Percentiles rank a stretch among this genome's conserved stretches.
Evolutionary conservation across 2,888 invertebrate genomes (phyloP).

Genomic region (Sphaeridia pumilis): DNA sequence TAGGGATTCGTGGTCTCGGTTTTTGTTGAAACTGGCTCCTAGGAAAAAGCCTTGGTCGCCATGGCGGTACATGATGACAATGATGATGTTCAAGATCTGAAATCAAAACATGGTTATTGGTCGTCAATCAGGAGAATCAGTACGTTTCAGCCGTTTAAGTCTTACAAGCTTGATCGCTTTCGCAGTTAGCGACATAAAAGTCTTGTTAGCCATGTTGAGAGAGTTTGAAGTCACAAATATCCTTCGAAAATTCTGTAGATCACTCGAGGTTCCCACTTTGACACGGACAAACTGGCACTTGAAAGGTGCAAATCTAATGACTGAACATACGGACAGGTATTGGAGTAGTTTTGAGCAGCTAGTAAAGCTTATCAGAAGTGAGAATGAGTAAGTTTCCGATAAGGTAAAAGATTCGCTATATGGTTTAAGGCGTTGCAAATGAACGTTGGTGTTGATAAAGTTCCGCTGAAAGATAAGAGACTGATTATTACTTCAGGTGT

Average conservation of each 20-base stretch:
- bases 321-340: too few species aligned
- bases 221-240: background rate
- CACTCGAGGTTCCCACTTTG: background rate
- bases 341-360: too few species aligned
- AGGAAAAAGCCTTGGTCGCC: constrained; percentile 72
- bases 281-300: too few species aligned
- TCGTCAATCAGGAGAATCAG: background rate
- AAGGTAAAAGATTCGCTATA: too few species aligned
- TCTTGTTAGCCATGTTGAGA: background rate
- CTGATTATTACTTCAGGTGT: too few species aligned
- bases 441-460: too few species aligned
- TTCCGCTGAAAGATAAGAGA: too few species aligned
- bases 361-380: too few species aligned
- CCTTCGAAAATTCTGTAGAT: background rate
- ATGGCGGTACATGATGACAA: constrained; percentile 66
- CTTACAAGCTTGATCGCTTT: background rate
- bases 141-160: background rate
- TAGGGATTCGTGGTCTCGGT: constrained; percentile 78
- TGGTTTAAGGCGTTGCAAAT: too few species aligned
- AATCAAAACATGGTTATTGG: constrained; percentile 12
- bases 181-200: background rate
- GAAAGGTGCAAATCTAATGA: too few species aligned
- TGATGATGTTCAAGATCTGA: constrained; percentile 70
- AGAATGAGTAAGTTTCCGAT: too few species aligned
- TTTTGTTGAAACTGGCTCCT: constrained; percentile 79